Evolutionary conservation across 2,888 invertebrate species (phyloP).

Genomic region (Trichogramma dendrolimi): DNA sequence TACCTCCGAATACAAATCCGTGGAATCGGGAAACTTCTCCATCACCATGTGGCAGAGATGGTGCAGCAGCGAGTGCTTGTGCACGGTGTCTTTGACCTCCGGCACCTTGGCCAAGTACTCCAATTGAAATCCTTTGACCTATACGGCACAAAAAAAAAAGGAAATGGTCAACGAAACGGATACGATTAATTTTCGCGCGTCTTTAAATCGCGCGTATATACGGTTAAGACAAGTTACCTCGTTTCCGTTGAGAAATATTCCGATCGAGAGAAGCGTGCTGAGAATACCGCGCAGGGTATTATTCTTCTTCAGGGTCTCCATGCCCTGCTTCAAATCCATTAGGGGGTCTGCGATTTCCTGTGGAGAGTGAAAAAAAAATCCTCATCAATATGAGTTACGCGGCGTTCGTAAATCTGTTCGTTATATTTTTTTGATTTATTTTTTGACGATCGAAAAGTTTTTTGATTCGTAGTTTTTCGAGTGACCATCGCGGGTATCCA

Average conservation of each 20-base stretch:
- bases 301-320: constrained; percentile 84
- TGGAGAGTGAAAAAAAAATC: constrained; percentile 9
- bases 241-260: constrained; percentile 92
- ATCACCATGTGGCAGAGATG: constrained; percentile 97
- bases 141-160: constrained; percentile 28
- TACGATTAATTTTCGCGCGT: not conserved
- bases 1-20: constrained; percentile 96
- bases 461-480: too few species aligned
- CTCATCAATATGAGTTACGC: too few species aligned
- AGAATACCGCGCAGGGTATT: constrained; percentile 93
- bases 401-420: too few species aligned
- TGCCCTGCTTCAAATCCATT: constrained; percentile 96
- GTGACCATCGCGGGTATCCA: too few species aligned
- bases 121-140: constrained; percentile 93
- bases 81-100: constrained; percentile 98
- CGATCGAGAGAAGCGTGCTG: constrained; percentile 88
- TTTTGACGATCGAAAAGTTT: too few species aligned
- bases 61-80: constrained; percentile 95
- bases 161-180: constrained; percentile 5
- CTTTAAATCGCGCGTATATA: not conserved
- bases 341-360: constrained; percentile 97
- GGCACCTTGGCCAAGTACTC: constrained; percentile 97
- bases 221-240: constrained; percentile 47
- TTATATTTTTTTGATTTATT: too few species aligned
- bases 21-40: constrained; percentile 91